Conservation (phyloP, 2,797 vertebrate genomes). For the Cheirogaleus major region DNA sequence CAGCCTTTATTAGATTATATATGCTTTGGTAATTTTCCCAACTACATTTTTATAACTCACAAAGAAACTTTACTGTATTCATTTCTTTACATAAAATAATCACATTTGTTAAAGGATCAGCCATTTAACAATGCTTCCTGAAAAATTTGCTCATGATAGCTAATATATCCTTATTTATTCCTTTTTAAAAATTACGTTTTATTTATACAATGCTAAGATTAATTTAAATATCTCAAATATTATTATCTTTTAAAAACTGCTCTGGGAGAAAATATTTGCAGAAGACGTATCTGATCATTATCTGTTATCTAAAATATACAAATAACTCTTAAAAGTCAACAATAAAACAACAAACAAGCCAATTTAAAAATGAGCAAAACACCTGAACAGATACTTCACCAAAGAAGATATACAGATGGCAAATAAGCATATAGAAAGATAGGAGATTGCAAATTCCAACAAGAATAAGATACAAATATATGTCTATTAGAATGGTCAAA, state of each 20-base stretch:
- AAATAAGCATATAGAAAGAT: background rate
- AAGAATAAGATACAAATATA: background rate
- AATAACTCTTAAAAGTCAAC: background rate
- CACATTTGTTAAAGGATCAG: background rate
- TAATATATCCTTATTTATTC: background rate
- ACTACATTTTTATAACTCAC: background rate
- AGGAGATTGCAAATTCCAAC: background rate
- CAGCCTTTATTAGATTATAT: background rate
- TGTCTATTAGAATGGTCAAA: background rate
- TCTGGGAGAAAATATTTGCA: constrained; percentile 7
- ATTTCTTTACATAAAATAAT: background rate
- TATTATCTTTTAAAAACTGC: background rate
- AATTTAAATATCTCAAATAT: constrained; percentile 11
- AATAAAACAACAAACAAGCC: background rate
- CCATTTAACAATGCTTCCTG: background rate
- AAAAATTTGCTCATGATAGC: background rate
- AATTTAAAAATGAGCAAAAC: constrained; percentile 2
- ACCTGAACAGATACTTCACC: background rate
- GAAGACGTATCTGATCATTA: constrained; percentile 24
- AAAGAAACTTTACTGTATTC: background rate
- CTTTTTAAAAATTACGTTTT: background rate
- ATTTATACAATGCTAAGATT: background rate
- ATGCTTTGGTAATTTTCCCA: background rate
- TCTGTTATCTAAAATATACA: background rate
- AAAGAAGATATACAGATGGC: background rate